These are phyloP conservation scores for Chunga burmeisteri DNA, from an alignment of 2,113 vertebrate genomes.

Conservation along the genomic window DNA sequence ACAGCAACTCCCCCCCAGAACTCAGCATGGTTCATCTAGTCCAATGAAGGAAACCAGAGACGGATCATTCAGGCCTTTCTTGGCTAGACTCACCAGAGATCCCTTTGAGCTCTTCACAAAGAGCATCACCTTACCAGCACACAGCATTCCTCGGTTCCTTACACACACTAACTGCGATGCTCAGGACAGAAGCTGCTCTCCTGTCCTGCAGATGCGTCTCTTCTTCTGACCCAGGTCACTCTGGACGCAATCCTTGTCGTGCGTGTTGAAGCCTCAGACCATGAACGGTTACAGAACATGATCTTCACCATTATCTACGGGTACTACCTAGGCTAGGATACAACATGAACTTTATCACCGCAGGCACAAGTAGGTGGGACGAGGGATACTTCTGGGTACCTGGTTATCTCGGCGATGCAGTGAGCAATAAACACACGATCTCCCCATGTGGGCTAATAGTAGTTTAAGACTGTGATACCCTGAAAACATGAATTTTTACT, in stretches of 20 bases:
- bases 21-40: neutral
- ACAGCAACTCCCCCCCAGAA: too few species aligned
- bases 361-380: neutral
- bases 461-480: neutral
- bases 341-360: neutral
- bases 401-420: too few species aligned
- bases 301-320: neutral
- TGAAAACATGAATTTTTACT: neutral
- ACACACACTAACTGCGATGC: accelerated
- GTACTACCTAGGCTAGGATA: too few species aligned
- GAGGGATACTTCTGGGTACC: too few species aligned
- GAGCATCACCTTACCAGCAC: too few species aligned
- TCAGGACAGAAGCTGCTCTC: neutral
- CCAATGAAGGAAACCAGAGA: neutral
- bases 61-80: neutral
- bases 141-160: accelerated
- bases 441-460: neutral
- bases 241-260: neutral
- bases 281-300: neutral
- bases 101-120: neutral
- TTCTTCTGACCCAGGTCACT: neutral
- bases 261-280: neutral
- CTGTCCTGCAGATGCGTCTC: neutral
- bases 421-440: too few species aligned
- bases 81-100: neutral